Base-by-base conservation (phyloP, 2,797 vertebrate species). In the Prunella strophiata region DNA sequence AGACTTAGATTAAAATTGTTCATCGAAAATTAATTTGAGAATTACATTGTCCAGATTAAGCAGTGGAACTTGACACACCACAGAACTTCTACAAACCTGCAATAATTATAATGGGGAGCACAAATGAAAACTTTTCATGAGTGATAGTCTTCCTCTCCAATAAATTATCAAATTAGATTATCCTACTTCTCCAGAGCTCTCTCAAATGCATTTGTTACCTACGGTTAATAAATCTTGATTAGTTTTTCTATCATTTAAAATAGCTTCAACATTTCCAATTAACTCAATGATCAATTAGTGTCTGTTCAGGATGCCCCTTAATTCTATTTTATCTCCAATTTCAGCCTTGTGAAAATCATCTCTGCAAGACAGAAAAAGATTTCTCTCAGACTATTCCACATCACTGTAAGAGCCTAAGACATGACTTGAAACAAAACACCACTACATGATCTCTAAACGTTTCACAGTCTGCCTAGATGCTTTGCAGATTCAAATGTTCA, bases 131-230 rank as follows among this genome's bases (percentile, higher is more conserved):
- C 26, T 79, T 86, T 51, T 77, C 52, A 8, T 89, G 76, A 94
- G 11, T 92, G 8, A 93, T 91, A 23, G 36, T 81, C 61, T 92
- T 96, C 65, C 82, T 89, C 61, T 62, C 43, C 70, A 87, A 77
- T 58, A 95, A 86, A 93, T 71, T 5, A 63, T 85, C n/a, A 84
- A 95, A 96, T 96, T 36, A 72, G 27, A 97, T 96, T 96, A 93
- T 76, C 21, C 13, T 43, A 19, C 54, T 85, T 94, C 71, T 94
- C 82, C 92, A 95, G 95, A 93, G 61, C 50, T 32, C 78, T 93
- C 77, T 93, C 67, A 94, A 94, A 94, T 11, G 16, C 19, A 40
- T 85, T 90, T 91, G 47, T 80, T 92, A 87, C 57, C 83, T 74
- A 34, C 61, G 26, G n/a, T 87, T 97, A 96, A 91, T 95, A 94